These are phyloP conservation scores for Agrochola litura DNA, from an alignment of 2,888 invertebrate genomes.

Conservation along the genomic window DNA sequence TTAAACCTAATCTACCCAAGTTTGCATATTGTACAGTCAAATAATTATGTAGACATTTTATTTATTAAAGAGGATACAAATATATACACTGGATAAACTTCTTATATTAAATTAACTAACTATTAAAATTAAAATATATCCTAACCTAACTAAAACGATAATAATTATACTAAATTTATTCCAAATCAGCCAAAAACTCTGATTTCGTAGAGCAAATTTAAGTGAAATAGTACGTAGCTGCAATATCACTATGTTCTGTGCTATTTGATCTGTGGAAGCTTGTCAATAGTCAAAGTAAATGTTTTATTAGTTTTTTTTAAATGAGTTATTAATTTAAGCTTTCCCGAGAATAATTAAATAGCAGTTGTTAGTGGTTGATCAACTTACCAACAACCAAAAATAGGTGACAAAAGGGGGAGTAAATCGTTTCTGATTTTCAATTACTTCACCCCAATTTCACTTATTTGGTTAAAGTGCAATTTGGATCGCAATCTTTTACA, in stretches of 20 bases:
- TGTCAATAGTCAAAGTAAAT: no score
- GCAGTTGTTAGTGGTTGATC: not conserved
- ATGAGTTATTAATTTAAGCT: no score
- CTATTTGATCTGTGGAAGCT: no score
- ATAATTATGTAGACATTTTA: no score
- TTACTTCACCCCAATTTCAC: not conserved
- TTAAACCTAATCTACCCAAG: not conserved
- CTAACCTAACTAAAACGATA: no score
- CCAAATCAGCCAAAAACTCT: not conserved
- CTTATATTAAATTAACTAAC: not conserved
- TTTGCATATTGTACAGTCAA: not conserved
- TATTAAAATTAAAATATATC: no score
- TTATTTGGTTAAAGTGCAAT: not conserved
- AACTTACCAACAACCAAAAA: not conserved
- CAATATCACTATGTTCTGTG: not conserved
- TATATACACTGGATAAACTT: not conserved
- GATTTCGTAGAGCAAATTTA: not conserved
- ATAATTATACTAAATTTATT: no score
- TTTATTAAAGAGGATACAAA: no score
- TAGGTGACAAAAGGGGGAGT: no score
- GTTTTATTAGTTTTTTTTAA: no score
- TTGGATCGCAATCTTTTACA: not conserved
- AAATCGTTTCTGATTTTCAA: not conserved
- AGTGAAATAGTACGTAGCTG: not conserved
- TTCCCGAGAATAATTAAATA: no score